Conservation (phyloP, 2,113 vertebrate species). For the Scomber japonicus region DNA sequence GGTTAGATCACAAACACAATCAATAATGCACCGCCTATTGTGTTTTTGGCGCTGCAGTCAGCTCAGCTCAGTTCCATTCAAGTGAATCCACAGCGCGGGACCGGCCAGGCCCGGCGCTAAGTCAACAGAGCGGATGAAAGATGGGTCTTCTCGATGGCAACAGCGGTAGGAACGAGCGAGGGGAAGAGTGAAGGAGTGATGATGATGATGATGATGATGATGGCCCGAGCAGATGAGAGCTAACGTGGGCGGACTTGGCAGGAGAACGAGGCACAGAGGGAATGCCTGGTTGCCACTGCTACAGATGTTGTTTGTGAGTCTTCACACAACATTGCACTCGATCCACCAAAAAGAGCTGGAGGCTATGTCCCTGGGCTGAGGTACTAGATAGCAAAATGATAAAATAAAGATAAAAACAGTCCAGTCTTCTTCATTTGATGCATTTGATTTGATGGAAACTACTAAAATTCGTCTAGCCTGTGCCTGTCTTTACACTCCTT, state of each 20-base stretch:
- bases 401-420: constrained; percentile 12
- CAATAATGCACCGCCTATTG: constrained; percentile 73
- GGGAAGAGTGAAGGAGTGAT: neutral
- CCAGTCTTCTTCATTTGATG: neutral
- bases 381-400: constrained; percentile 37
- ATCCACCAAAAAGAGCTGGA: constrained; percentile 9
- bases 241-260: constrained; percentile 66
- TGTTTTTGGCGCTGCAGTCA: constrained; percentile 62
- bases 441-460: constrained; percentile 6
- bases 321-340: constrained; percentile 48
- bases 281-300: constrained; percentile 51
- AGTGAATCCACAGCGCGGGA: constrained; percentile 31
- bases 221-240: constrained; percentile 67
- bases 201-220: constrained; percentile 18
- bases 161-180: constrained; percentile 22
- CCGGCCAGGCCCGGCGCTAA: constrained; percentile 15
- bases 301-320: constrained; percentile 76
- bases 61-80: constrained; percentile 46
- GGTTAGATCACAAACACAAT: constrained; percentile 69
- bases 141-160: constrained; percentile 23
- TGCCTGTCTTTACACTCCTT: neutral
- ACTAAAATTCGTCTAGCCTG: neutral
- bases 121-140: constrained; percentile 58
- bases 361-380: constrained; percentile 16
- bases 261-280: constrained; percentile 52